Conservation (phyloP, 2,113 vertebrate species). For the Callorhinus ursinus region DNA sequence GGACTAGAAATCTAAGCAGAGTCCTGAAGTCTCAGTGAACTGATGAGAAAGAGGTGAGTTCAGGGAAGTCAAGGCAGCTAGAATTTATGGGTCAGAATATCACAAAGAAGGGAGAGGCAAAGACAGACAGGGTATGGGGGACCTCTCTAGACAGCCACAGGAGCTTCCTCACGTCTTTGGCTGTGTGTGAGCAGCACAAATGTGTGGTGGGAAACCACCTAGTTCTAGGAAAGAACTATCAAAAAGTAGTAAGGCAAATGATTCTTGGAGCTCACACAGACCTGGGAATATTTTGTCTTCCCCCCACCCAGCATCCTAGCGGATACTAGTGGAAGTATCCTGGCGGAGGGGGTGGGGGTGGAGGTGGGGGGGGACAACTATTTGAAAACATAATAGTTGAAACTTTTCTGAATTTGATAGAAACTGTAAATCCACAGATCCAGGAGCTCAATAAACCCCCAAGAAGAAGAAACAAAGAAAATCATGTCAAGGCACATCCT, state of each 20-base stretch:
- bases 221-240: neutral
- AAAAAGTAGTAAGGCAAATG: neutral
- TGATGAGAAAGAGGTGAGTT: neutral
- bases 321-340: neutral
- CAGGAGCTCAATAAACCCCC: neutral
- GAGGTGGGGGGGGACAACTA: neutral
- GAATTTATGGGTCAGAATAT: neutral
- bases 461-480: constrained; percentile 31
- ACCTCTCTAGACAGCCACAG: neutral
- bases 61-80: neutral
- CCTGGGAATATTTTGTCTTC: neutral
- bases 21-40: neutral
- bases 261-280: neutral
- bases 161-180: neutral
- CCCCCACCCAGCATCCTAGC: neutral
- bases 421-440: neutral
- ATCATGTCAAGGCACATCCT: neutral
- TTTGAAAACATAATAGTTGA: neutral
- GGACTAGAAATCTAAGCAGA: neutral
- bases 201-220: neutral
- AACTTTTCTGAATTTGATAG: neutral
- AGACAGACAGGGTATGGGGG: neutral
- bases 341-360: neutral
- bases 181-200: neutral
- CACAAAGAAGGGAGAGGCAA: neutral